Conservation (phyloP, 2,113 vertebrate species). For the Panthera leo region DNA sequence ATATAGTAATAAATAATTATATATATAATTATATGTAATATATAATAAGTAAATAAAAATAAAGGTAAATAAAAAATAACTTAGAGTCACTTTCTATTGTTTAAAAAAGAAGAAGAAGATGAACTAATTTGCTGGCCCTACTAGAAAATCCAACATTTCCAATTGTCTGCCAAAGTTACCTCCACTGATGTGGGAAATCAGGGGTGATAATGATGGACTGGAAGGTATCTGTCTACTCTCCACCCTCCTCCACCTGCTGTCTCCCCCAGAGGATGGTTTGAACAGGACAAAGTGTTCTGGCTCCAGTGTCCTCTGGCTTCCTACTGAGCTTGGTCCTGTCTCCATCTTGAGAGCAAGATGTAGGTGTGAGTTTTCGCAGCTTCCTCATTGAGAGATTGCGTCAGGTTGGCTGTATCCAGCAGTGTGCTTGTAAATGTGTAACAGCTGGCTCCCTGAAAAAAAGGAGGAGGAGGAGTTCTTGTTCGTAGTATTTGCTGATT, state of each 20-base stretch:
- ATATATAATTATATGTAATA: background rate
- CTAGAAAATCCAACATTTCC: background rate
- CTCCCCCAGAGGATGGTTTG: background rate
- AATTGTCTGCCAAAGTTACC: background rate
- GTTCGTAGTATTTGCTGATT: background rate
- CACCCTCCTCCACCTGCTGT: background rate
- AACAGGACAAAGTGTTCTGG: background rate
- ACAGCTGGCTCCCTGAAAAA: background rate
- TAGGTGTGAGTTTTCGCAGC: background rate
- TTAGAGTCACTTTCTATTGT: background rate
- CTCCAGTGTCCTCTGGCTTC: background rate
- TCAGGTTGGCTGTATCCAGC: background rate
- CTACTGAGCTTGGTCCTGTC: background rate
- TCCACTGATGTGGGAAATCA: background rate
- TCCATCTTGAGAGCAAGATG: background rate
- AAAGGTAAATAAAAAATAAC: background rate
- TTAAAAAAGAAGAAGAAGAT: background rate
- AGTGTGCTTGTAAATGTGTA: background rate
- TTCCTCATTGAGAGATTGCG: background rate
- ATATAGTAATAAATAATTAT: background rate
- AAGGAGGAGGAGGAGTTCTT: background rate
- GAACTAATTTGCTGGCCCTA: background rate
- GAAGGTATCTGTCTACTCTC: background rate
- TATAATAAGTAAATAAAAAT: background rate
- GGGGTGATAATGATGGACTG: background rate